Evolutionary conservation across 2,113 vertebrate species (phyloP).

Genomic region (Eclectus roratus): DNA sequence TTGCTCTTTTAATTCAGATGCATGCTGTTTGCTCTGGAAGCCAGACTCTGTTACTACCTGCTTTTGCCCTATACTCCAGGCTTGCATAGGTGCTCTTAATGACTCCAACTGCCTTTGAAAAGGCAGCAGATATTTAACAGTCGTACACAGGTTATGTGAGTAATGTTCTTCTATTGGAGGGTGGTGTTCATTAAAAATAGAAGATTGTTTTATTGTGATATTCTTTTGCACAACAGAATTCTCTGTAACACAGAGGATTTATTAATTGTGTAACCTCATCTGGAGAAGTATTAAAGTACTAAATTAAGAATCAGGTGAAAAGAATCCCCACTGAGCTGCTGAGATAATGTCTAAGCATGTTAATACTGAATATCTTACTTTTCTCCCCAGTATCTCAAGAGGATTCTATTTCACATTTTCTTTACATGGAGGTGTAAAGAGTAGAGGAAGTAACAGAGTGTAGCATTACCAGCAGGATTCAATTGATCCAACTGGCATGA

Average conservation of each 20-base stretch:
- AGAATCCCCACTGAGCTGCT: background rate
- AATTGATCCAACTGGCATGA: background rate
- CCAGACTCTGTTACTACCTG: background rate
- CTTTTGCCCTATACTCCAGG: background rate
- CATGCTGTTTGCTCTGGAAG: background rate
- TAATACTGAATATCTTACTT: background rate
- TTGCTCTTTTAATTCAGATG: background rate
- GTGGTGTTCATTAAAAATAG: background rate
- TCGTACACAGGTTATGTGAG: background rate
- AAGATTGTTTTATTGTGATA: background rate
- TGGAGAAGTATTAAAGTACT: background rate
- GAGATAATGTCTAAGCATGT: background rate
- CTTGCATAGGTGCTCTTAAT: background rate
- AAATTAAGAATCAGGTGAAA: background rate
- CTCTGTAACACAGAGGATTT: background rate
- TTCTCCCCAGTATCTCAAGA: background rate
- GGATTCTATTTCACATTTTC: background rate
- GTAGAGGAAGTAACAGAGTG: background rate
- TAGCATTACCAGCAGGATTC: background rate
- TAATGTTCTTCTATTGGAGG: background rate
- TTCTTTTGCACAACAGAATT: background rate
- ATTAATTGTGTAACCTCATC: background rate
- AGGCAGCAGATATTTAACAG: background rate
- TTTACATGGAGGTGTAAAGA: background rate
- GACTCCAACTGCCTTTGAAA: background rate